Evolutionary conservation across 2,888 invertebrate species (phyloP).

Genomic region (Agrotis clavis): DNA sequence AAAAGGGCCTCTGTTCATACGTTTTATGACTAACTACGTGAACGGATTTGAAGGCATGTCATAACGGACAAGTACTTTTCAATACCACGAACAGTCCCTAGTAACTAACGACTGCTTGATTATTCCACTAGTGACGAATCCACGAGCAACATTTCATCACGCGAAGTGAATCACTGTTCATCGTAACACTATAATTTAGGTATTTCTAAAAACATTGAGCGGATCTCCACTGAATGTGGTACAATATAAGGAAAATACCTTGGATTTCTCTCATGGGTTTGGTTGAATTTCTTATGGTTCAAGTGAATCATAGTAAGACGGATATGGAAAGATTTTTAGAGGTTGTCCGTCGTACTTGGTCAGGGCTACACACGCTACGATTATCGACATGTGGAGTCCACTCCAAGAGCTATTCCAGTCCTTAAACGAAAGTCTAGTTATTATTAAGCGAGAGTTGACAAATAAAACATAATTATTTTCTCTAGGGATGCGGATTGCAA

Average conservation of each 20-base stretch:
- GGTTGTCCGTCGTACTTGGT: too few species aligned
- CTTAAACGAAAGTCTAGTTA: too few species aligned
- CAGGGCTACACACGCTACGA: too few species aligned
- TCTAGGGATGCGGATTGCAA: too few species aligned
- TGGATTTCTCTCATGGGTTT: constrained; percentile 11
- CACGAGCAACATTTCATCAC: constrained; percentile 42
- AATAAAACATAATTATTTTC: too few species aligned
- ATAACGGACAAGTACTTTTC: not conserved
- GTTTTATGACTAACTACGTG: too few species aligned
- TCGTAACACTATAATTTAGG: constrained; percentile 35
- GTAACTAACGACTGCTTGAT: not conserved
- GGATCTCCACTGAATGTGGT: constrained; percentile 27
- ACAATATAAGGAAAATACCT: constrained; percentile 54
- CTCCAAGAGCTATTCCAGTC: too few species aligned
- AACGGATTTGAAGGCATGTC: not conserved
- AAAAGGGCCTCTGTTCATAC: too few species aligned
- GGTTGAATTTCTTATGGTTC: not conserved
- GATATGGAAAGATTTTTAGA: not conserved
- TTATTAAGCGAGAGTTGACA: too few species aligned
- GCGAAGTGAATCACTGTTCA: constrained; percentile 50
- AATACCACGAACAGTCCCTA: not conserved
- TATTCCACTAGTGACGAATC: constrained; percentile 23
- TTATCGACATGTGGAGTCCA: too few species aligned
- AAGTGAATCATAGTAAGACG: constrained; percentile 7
- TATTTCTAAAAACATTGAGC: constrained; percentile 7